Conservation (phyloP, 2,113 vertebrate genomes). For the Onychostoma macrolepis region DNA sequence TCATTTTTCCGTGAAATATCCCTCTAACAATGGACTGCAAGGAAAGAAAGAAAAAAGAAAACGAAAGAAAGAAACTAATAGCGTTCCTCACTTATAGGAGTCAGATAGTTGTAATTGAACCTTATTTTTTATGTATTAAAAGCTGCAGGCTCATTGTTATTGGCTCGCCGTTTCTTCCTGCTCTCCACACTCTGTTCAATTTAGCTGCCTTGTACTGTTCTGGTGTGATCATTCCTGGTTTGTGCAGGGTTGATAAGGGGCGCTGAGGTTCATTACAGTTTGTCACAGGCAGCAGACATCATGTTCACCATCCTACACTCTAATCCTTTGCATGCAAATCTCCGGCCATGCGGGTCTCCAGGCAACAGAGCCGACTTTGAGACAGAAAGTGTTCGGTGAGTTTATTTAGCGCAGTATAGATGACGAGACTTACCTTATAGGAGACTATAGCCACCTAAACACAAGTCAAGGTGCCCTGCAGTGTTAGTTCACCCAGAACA, state of each 20-base stretch:
- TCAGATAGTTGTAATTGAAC: constrained; percentile 48
- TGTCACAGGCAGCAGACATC: constrained; percentile 64
- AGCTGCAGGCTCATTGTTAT: constrained; percentile 36
- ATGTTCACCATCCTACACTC: constrained; percentile 59
- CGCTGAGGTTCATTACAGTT: constrained; percentile 63
- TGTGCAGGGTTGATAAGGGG: constrained; percentile 63
- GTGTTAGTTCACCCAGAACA: background rate
- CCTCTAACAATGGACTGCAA: background rate
- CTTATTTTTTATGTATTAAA: constrained; percentile 48
- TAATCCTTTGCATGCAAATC: constrained; percentile 73
- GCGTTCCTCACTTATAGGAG: constrained; percentile 3
- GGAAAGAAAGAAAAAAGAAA: constrained; percentile 22
- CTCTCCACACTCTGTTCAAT: constrained; percentile 47
- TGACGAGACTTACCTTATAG: background rate
- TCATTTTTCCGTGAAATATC: background rate
- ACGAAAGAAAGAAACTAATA: constrained; percentile 17
- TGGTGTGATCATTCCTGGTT: constrained; percentile 59
- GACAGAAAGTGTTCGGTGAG: constrained; percentile 22
- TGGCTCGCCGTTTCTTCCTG: constrained; percentile 30
- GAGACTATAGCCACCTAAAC: background rate
- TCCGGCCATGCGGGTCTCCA: constrained; percentile 53
- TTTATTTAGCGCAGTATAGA: constrained; percentile 4
- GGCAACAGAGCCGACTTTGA: constrained; percentile 61
- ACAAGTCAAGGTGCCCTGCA: constrained; percentile 8
- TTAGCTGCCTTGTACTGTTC: constrained; percentile 52